Conservation (phyloP, 1,140 invertebrate species). For the Dolichoris vasculosae region DNA sequence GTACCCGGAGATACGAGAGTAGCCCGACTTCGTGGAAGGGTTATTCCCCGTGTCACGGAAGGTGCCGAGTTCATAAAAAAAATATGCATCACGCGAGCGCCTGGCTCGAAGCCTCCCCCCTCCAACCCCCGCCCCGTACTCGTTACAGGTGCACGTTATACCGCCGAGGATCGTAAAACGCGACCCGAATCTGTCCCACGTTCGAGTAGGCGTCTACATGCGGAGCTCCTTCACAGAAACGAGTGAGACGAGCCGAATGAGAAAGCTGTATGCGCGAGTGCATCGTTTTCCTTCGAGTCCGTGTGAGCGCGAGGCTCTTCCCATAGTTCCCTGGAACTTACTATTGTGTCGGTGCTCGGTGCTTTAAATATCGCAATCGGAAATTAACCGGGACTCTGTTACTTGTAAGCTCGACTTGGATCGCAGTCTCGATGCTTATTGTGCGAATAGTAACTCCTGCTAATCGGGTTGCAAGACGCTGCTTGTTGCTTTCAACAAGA, state of each 20-base stretch:
- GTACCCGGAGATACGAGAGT: constrained; percentile 68
- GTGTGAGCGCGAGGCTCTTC: background rate
- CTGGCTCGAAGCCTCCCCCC: constrained; percentile 21
- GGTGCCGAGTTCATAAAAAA: constrained; percentile 69
- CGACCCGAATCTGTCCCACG: constrained; percentile 69
- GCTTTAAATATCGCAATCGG: background rate
- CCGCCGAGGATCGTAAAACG: constrained; percentile 64
- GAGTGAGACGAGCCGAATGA: too few species aligned
- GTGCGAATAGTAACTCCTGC: too few species aligned
- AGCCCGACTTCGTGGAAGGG: constrained; percentile 70
- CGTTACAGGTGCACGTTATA: constrained; percentile 61
- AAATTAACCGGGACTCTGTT: background rate
- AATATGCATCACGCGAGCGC: constrained; percentile 71
- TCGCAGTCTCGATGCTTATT: background rate
- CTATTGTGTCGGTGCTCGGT: constrained; percentile 13
- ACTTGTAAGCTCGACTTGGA: background rate
- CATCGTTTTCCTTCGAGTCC: background rate
- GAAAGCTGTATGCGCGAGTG: background rate
- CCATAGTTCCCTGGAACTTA: background rate
- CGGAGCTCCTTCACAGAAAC: background rate
- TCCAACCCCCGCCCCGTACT: constrained; percentile 39
- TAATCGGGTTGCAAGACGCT: too few species aligned
- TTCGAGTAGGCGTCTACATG: constrained; percentile 54
- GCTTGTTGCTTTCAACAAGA: too few species aligned
- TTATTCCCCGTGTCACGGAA: constrained; percentile 70